Conservation (phyloP, 2,888 invertebrate species). For the Scaptomyza reducta region DNA sequence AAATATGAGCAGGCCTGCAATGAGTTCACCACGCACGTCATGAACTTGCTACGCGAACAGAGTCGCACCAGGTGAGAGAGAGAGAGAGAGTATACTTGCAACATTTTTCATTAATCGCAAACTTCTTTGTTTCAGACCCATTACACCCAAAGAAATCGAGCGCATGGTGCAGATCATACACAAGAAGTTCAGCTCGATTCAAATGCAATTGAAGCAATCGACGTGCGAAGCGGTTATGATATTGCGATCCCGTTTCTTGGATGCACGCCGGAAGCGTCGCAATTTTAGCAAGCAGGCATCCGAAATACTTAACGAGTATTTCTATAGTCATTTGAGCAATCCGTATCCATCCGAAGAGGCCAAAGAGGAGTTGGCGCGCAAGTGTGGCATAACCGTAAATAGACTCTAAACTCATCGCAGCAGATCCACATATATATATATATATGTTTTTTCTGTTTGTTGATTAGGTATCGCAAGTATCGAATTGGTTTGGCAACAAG, state of each 20-base stretch:
- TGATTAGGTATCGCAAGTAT: constrained; percentile 90
- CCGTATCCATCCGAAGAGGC: constrained; percentile 99
- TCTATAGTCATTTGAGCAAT: constrained; percentile 99
- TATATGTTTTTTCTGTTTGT: background rate
- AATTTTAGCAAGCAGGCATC: constrained; percentile 99
- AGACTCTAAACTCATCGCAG: too few species aligned
- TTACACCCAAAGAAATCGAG: constrained; percentile 99
- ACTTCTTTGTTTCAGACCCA: constrained; percentile 88
- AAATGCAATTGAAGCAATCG: constrained; percentile 99
- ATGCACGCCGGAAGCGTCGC: constrained; percentile 94
- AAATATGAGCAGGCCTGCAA: constrained; percentile 99
- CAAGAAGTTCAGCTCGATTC: constrained; percentile 98
- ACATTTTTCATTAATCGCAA: too few species aligned
- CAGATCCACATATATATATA: too few species aligned
- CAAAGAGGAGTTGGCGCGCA: constrained; percentile 99
- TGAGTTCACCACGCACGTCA: constrained; percentile 99
- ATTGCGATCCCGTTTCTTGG: constrained; percentile 89
- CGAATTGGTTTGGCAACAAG: constrained; percentile 99
- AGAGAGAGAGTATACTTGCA: too few species aligned
- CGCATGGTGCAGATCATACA: constrained; percentile 99
- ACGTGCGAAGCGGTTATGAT: constrained; percentile 99
- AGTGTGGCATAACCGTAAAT: constrained; percentile 98
- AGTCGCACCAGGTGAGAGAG: constrained; percentile 91
- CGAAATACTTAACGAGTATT: constrained; percentile 99
- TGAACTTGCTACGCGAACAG: constrained; percentile 98